Conservation (phyloP, 2,797 vertebrate species). For the Chaetophractus vellerosus region DNA sequence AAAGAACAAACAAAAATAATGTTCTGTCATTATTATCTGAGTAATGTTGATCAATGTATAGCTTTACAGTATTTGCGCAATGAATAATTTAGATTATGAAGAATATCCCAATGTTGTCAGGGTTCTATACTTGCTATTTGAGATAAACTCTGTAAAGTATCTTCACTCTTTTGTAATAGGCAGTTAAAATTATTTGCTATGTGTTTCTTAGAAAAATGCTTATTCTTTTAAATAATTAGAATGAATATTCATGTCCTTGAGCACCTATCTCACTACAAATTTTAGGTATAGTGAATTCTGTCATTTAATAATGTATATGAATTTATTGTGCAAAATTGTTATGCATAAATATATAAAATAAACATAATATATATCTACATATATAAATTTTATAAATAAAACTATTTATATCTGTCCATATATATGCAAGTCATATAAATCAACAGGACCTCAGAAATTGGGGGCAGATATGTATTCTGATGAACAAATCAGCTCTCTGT, state of each 20-base stretch:
- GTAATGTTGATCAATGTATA: neutral
- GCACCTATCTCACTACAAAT: neutral
- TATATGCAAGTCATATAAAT: neutral
- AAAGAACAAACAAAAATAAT: neutral
- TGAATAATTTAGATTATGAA: neutral
- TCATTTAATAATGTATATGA: neutral
- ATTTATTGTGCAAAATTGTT: neutral
- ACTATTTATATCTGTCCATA: neutral
- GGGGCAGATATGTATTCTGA: neutral
- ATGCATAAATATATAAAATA: neutral
- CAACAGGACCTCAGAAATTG: neutral
- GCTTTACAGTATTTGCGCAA: neutral
- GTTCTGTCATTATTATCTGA: neutral
- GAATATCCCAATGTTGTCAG: neutral
- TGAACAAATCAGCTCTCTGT: neutral
- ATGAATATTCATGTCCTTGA: neutral
- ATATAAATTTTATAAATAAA: neutral
- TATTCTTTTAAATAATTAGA: constrained; percentile 30
- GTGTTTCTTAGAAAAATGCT: constrained; percentile 10
- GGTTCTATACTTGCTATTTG: neutral
- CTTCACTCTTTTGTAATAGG: neutral
- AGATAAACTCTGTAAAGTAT: neutral
- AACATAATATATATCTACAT: neutral
- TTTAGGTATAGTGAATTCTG: neutral
- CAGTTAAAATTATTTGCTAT: neutral